A percentile compares a stretch with the other conserved stretches of the same genome.
phyloP scores from a whole-genome alignment of 2,797 vertebrate species.

The Knipowitschia caucasica region DNA sequence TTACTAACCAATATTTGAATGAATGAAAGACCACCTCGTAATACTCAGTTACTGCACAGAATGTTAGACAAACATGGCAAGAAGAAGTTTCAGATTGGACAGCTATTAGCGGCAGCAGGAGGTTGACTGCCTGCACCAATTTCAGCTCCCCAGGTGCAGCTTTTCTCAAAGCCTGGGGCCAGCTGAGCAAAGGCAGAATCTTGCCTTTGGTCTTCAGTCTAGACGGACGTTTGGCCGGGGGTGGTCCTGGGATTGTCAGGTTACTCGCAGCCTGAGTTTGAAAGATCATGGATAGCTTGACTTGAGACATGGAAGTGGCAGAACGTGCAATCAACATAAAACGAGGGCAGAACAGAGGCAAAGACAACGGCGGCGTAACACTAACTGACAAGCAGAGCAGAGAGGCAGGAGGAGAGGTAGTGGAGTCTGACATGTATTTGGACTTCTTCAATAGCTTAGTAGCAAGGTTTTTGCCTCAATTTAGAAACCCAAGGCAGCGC shows the following conservation, averaged over 20 bases:
- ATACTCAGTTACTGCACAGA: neutral
- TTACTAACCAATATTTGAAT: neutral
- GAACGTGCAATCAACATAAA: slow-evolving; percentile 19
- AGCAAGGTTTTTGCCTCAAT: slow-evolving; percentile 11
- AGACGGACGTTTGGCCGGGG: slow-evolving; percentile 26
- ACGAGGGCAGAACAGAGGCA: slow-evolving; percentile 11
- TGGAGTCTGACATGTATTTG: slow-evolving; percentile 9
- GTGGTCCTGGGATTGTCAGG: slow-evolving; percentile 28
- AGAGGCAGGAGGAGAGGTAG: slow-evolving; percentile 13
- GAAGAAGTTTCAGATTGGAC: slow-evolving; percentile 1
- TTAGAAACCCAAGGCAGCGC: slow-evolving; percentile 1
- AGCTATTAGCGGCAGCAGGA: slow-evolving; percentile 7
- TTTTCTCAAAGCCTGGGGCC: slow-evolving; percentile 33
- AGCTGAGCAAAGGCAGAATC: slow-evolving; percentile 24
- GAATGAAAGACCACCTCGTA: neutral
- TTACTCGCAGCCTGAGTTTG: slow-evolving; percentile 25
- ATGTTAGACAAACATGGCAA: neutral
- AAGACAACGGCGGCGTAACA: slow-evolving; percentile 8
- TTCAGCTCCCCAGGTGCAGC: slow-evolving; percentile 7
- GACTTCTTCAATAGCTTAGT: slow-evolving; percentile 10
- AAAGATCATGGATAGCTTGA: slow-evolving; percentile 32
- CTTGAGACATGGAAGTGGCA: slow-evolving; percentile 7
- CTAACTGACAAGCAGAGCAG: slow-evolving; percentile 6
- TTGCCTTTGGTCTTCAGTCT: slow-evolving; percentile 42
- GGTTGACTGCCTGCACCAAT: slow-evolving; percentile 17